Evolutionary conservation across 2,797 vertebrate genomes (phyloP).

Genomic region (Falco biarmicus): DNA sequence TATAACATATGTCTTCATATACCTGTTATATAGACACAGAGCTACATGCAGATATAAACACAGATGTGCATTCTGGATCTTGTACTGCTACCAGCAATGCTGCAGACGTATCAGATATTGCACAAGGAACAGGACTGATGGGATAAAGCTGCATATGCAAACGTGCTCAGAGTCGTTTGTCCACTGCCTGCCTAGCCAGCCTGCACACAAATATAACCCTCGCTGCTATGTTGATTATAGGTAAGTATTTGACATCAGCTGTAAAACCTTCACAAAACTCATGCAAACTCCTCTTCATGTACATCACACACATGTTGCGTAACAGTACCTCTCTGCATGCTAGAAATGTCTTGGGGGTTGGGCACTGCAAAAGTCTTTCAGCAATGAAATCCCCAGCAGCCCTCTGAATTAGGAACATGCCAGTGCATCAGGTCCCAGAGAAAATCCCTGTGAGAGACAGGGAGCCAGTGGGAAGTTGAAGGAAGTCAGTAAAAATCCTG

Average conservation of each 20-base stretch:
- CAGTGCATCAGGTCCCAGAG: neutral
- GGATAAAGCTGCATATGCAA: neutral
- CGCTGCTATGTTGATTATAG: neutral
- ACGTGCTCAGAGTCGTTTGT: neutral
- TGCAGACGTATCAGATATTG: neutral
- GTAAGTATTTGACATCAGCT: neutral
- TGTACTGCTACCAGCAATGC: neutral
- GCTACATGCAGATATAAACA: neutral
- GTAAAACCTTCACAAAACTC: neutral
- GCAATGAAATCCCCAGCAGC: neutral
- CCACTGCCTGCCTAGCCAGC: neutral
- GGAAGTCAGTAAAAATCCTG: neutral
- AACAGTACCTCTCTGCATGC: neutral
- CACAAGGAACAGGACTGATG: neutral
- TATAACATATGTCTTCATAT: neutral
- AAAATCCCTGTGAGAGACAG: neutral
- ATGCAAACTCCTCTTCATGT: neutral
- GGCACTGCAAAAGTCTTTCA: neutral
- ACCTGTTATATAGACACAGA: neutral
- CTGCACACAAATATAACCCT: neutral
- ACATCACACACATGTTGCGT: rapidly evolving
- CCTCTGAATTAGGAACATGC: neutral
- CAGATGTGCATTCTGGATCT: neutral
- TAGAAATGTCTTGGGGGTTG: neutral
- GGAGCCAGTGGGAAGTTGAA: neutral